These are phyloP conservation scores for Drosophila mojavensis DNA, from an alignment of 1,140 invertebrate species.

Conservation along the genomic window DNA sequence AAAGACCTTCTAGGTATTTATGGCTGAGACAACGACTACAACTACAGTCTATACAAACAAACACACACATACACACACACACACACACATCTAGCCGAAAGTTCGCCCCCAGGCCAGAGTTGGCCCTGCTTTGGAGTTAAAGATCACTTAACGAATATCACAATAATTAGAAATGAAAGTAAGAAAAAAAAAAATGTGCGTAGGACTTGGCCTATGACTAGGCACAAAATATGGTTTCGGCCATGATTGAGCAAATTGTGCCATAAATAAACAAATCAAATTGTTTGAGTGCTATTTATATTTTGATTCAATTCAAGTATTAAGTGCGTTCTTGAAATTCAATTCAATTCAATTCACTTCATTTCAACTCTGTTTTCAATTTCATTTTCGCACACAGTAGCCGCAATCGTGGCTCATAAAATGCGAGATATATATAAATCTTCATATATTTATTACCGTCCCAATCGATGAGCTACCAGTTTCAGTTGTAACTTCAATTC, in stretches of 20 bases:
- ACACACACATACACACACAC: too few species aligned
- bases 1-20: conserved; percentile 18
- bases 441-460: conserved; percentile 40
- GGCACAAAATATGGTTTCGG: conserved; percentile 51
- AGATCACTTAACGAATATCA: conserved; percentile 70
- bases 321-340: conserved; percentile 73
- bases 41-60: neutral
- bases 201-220: conserved; percentile 63
- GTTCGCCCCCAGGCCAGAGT: conserved; percentile 30
- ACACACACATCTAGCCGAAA: conserved; percentile 8
- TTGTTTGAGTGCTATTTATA: conserved; percentile 16
- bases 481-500: conserved; percentile 37
- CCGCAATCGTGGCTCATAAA: conserved; percentile 26
- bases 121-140: conserved; percentile 50
- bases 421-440: neutral
- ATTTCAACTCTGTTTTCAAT: conserved; percentile 47
- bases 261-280: conserved; percentile 76
- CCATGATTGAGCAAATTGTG: conserved; percentile 72
- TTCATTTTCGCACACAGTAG: conserved; percentile 67
- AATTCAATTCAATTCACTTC: conserved; percentile 43
- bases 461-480: conserved; percentile 45
- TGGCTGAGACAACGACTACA: neutral
- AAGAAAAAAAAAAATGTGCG: conserved; percentile 56
- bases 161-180: conserved; percentile 80
- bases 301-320: conserved; percentile 10